Evolutionary conservation across 1,140 invertebrate species (phyloP).

Genomic region (Schlechtendalia chinensis): DNA sequence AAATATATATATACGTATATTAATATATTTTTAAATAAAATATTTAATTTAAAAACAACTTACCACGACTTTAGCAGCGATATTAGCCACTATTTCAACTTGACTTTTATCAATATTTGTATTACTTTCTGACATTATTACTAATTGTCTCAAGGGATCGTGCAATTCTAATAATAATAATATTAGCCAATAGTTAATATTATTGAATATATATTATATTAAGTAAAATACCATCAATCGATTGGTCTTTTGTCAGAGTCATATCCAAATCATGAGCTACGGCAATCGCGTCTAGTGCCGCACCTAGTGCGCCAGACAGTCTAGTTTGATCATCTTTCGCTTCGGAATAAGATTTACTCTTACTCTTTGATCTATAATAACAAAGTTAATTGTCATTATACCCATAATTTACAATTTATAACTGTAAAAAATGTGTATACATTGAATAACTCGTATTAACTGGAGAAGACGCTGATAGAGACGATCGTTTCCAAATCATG

Average conservation of each 20-base stretch:
- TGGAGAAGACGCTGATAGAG: conserved; percentile 72
- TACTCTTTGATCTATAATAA: conserved; percentile 20
- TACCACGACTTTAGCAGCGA: conserved; percentile 46
- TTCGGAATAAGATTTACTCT: conserved; percentile 3
- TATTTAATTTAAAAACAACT: neutral
- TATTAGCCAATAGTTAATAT: neutral
- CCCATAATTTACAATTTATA: neutral
- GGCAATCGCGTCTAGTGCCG: conserved; percentile 78
- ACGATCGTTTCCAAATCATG: conserved; percentile 85
- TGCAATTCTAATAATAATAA: conserved; percentile 28
- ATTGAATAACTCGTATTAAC: conserved; percentile 55
- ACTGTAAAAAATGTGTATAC: neutral
- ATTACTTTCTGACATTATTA: conserved; percentile 58
- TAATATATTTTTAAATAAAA: neutral
- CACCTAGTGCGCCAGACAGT: conserved; percentile 63
- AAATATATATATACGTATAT: neutral
- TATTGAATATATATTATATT: conserved; percentile 24
- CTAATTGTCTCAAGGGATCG: conserved; percentile 62
- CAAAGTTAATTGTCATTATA: neutral
- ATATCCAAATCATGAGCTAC: conserved; percentile 71
- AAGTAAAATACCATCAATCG: conserved; percentile 28
- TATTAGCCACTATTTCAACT: conserved; percentile 53
- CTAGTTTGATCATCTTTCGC: conserved; percentile 8
- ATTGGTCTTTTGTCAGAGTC: conserved; percentile 52
- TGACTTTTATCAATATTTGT: conserved; percentile 55